Percentiles rank a stretch among this genome's conserved stretches.
These are phyloP conservation scores for Spea hammondii DNA, from an alignment of 2,797 vertebrate genomes.

Conservation along the genomic window DNA sequence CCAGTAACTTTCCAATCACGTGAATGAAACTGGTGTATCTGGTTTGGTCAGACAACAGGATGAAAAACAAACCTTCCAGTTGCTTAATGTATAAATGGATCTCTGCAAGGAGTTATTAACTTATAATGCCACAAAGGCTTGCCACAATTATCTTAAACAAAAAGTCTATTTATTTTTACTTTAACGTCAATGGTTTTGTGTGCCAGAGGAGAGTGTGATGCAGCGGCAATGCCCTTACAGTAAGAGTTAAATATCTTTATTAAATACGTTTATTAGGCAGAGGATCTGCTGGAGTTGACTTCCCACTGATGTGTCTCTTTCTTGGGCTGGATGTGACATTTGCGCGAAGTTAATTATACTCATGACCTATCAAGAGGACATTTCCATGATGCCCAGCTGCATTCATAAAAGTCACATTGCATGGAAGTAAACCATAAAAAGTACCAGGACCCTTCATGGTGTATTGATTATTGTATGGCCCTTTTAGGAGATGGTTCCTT, in stretches of 20 bases:
- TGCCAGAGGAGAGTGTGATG: too few relatives aligned
- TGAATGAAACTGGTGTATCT: slow-evolving; percentile 32
- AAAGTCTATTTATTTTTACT: neutral
- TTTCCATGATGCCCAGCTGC: neutral
- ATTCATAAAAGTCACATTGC: neutral
- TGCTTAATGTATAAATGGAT: slow-evolving; percentile 32
- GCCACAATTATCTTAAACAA: neutral
- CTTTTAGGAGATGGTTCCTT: too few relatives aligned
- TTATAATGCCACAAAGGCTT: slow-evolving; percentile 5
- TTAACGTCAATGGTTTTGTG: neutral
- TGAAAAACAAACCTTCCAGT: slow-evolving; percentile 37
- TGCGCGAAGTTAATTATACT: slow-evolving; percentile 34
- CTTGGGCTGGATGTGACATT: slow-evolving; percentile 12
- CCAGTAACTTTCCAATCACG: slow-evolving; percentile 37
- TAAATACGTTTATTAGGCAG: slow-evolving; percentile 19
- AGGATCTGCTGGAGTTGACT: neutral
- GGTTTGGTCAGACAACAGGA: slow-evolving; percentile 31
- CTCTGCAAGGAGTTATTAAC: slow-evolving; percentile 13
- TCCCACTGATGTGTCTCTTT: slow-evolving; percentile 25
- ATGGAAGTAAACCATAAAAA: neutral
- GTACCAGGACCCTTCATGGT: too few relatives aligned
- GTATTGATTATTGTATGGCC: too few relatives aligned
- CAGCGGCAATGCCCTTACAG: too few relatives aligned
- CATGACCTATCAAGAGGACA: slow-evolving; percentile 25
- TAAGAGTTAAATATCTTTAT: slow-evolving; percentile 1